Evolutionary conservation across 2,113 vertebrate species (phyloP).

Genomic region (Pitta sordida): DNA sequence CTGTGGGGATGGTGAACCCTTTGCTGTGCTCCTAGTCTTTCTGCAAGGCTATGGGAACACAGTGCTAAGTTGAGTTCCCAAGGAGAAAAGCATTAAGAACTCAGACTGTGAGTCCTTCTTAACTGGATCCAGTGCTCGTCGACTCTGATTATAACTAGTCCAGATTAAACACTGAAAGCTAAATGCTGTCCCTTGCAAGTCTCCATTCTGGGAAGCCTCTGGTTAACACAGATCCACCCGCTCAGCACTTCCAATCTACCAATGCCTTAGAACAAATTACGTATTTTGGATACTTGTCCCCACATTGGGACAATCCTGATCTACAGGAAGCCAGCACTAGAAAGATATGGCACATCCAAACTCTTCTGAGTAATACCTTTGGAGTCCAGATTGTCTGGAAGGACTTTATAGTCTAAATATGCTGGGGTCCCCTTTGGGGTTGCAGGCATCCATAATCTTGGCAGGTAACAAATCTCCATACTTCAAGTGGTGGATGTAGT

Average conservation of each 20-base stretch:
- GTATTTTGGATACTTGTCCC: not conserved
- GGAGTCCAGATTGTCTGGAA: not conserved
- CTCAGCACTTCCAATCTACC: not conserved
- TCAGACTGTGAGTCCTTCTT: not conserved
- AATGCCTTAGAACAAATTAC: not conserved
- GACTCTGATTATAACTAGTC: not conserved
- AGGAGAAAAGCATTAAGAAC: not conserved
- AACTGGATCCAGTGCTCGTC: rapidly evolving
- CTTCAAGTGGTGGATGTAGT: not conserved
- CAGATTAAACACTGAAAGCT: not conserved
- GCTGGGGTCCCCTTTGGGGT: not conserved
- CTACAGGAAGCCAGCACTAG: not conserved
- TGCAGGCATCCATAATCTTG: not conserved
- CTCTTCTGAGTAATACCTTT: not conserved
- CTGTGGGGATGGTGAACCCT: not conserved
- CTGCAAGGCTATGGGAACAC: not conserved
- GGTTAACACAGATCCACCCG: not conserved
- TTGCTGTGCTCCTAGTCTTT: not conserved
- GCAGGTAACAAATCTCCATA: not conserved
- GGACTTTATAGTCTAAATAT: not conserved
- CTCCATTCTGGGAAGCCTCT: not conserved
- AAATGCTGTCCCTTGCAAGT: not conserved
- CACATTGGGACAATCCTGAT: not conserved
- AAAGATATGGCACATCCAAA: not conserved
- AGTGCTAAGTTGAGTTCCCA: not conserved